Evolutionary conservation across 2,888 invertebrate genomes (phyloP).

Genomic region (Lasioglossum marginatum): DNA sequence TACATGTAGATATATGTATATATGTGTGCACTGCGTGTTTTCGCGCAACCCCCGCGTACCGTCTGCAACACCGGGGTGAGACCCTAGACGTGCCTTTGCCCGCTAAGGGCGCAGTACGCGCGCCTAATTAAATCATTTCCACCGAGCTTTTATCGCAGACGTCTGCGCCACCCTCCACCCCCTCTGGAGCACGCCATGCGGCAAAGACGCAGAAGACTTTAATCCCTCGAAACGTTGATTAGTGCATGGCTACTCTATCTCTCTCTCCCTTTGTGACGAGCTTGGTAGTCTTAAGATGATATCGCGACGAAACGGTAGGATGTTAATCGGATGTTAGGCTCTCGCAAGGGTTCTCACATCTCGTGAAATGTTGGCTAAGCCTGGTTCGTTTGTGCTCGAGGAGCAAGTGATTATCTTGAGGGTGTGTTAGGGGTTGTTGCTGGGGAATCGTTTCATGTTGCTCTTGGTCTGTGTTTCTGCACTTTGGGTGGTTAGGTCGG

Average conservation of each 20-base stretch:
- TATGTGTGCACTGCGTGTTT: constrained; percentile 27
- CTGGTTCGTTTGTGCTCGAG: neutral
- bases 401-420: neutral
- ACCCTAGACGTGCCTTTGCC: constrained; percentile 7
- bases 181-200: neutral
- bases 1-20: neutral
- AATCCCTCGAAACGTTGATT: neutral
- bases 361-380: neutral
- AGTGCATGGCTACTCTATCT: neutral
- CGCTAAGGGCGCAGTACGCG: neutral
- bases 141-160: constrained; percentile 2
- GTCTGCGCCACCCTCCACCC: neutral
- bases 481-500: neutral
- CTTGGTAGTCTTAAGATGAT: neutral
- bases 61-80: neutral
- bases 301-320: neutral
- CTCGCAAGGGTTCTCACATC: neutral
- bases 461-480: neutral
- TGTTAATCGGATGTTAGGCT: neutral
- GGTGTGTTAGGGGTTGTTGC: neutral
- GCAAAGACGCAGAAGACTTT: neutral
- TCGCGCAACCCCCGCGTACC: constrained; percentile 34
- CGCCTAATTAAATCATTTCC: constrained; percentile 28
- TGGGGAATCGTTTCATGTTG: neutral
- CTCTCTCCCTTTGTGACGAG: neutral